Conservation (phyloP, 1,140 invertebrate genomes). For the Scylla paramamosain region DNA sequence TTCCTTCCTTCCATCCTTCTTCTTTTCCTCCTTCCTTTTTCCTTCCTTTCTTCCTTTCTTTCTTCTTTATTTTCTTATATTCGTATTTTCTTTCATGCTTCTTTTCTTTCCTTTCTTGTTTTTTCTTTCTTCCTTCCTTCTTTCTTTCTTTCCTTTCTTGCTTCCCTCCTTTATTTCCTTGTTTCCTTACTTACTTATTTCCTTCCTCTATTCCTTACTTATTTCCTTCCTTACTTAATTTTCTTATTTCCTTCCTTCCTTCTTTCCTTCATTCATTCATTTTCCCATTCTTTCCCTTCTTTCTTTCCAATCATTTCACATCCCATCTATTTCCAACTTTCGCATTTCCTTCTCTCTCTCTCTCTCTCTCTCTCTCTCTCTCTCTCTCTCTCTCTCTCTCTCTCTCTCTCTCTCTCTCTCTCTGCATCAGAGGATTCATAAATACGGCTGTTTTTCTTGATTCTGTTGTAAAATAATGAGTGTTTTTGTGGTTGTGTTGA, state of each 20-base stretch:
- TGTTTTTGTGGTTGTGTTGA: too few relatives aligned
- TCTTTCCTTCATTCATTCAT: not conserved
- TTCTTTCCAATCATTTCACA: not conserved
- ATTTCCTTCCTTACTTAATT: not conserved
- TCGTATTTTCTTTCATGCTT: not conserved
- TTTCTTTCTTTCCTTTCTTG: not conserved
- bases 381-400: too few relatives aligned
- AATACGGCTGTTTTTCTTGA: too few relatives aligned
- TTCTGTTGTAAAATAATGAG: too few relatives aligned
- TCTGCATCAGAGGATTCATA: too few relatives aligned
- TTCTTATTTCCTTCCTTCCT: not conserved
- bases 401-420: not conserved
- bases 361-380: slow-evolving; percentile 7
- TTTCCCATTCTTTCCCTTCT: slow-evolving; percentile 24
- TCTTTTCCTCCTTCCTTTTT: not conserved
- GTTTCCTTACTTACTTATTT: not conserved
- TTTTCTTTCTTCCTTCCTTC: not conserved
- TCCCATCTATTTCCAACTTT: not conserved
- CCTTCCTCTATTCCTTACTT: slow-evolving; percentile 35
- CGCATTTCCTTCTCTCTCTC: not conserved
- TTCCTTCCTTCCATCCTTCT: not conserved
- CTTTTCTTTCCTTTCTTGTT: not conserved
- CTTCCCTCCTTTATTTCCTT: not conserved
- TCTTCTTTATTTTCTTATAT: not conserved
- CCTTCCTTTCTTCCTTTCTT: slow-evolving; percentile 38